Evolutionary conservation across 2,797 vertebrate species (phyloP), one percentile per base, ranked within the genome.

Genomic region (Euthynnus affinis): DNA sequence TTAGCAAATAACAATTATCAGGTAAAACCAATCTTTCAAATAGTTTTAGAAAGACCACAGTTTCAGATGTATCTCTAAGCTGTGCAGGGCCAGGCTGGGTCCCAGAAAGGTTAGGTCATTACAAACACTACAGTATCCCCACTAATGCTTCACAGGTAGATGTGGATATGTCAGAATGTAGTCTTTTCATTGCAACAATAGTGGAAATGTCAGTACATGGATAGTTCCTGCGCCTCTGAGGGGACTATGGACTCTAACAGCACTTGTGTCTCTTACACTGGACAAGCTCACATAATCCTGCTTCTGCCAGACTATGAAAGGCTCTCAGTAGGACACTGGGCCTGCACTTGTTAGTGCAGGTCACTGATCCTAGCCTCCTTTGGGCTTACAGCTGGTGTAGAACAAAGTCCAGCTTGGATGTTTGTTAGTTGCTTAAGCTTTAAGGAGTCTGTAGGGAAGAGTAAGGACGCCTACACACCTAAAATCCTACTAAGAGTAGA

Each of bases 301-400:
- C 65, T 76, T 64, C 69, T 74, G 46, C 48, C 70, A 80, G 72
- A 85, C 61, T 71, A 81, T 71, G 70, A 86, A 87, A 84, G 75
- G 61, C 69, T 87, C 81, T 81, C 83, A 81, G 76, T 83, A 89
- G 76, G 89, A 83, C 70, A 64, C 71, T 46, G 42, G 74, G n/a
- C 62, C 61, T 65, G 76, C 68, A 73, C 80, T 88, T 88, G 78
- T 89, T 90, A 86, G 85, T 74, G 66, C 73, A 82, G 71, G 87
- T 88, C 81, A 55, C 71, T 82, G 78, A 91, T 83, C 83, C 69
- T 53, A 27, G 56, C 32, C 66, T 81, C 88, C 81, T 81, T 57
- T 74, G 78, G 86, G 83, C 42, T 85, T 74, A 63, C 22, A 60
- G 76, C 60, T 72, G 42, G 27, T 68, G 25, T 46, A 75, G 72